Conservation (phyloP, 2,888 invertebrate species). For the Rhingia rostrata region DNA sequence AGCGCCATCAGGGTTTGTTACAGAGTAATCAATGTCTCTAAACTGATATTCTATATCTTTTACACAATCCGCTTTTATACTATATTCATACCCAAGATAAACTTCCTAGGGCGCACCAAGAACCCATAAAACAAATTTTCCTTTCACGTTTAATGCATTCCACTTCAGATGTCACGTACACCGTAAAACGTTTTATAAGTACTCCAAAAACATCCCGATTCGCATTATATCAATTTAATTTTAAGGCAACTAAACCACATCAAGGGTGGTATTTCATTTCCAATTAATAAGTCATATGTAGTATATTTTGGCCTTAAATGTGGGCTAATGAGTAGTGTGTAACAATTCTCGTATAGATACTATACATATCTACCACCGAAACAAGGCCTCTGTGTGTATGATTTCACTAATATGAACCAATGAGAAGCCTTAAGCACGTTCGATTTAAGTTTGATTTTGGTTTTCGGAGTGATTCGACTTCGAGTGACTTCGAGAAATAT, state of each 20-base stretch:
- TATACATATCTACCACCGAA: slow-evolving; percentile 33
- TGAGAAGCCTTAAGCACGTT: slow-evolving; percentile 56
- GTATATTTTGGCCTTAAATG: slow-evolving; percentile 10
- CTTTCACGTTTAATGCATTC: slow-evolving; percentile 38
- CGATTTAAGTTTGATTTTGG: slow-evolving; percentile 21
- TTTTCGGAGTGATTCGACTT: slow-evolving; percentile 19
- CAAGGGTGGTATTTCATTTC: slow-evolving; percentile 61
- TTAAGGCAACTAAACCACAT: slow-evolving; percentile 52
- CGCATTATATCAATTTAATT: slow-evolving; percentile 51
- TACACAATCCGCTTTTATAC: slow-evolving; percentile 50
- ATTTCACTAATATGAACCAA: slow-evolving; percentile 54
- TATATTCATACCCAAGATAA: slow-evolving; percentile 61
- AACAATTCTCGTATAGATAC: slow-evolving; percentile 51
- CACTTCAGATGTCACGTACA: slow-evolving; percentile 50
- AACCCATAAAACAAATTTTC: slow-evolving; percentile 45
- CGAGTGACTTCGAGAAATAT: slow-evolving; percentile 37
- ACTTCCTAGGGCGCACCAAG: slow-evolving; percentile 61
- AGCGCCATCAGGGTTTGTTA: too few species aligned
- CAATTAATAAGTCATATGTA: slow-evolving; percentile 64
- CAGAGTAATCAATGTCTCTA: too few species aligned
- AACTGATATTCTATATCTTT: too few species aligned
- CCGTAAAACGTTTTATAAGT: not conserved
- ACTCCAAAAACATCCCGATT: slow-evolving; percentile 32
- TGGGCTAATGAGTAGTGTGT: slow-evolving; percentile 52
- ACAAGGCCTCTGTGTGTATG: slow-evolving; percentile 40